Evolutionary conservation across 2,113 vertebrate genomes (phyloP), one percentile per base, ranked within the genome.

Genomic region (Daubentonia madagascariensis): DNA sequence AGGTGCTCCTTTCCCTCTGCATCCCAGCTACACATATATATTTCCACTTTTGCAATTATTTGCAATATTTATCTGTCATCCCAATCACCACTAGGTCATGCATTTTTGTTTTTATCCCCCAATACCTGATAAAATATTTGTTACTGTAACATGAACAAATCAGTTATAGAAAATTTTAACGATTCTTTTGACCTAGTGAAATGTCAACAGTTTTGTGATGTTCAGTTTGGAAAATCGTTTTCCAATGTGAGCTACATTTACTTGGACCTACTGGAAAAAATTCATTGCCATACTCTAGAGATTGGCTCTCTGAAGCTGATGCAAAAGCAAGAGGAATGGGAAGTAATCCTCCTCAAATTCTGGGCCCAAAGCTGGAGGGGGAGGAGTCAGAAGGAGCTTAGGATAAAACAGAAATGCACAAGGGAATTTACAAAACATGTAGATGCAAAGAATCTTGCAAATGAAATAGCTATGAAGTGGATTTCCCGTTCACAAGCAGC

Each of bases 281-380:
- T 25, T 94, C 73, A 61, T 7, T 78, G 86, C 18, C 16, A 76
- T 35, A 40, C n/a, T 16, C 68, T 79, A 59, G 28, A 92, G 54
- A 81, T 57, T 50, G 48, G 79, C 63, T 96, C 70, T 94, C 59
- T 45, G 54, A 95, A 94, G 23, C 3, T 43, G 72, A 78, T n/a
- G 25, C 25, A 90, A 85, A 93, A 89, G 25, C 67, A 96, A 96
- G n/a, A 93, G 52, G 54, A 94, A 94, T 43, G 23, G 78, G n/a
- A 98, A 96, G 52, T 65, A 96, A 78, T 80, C 18, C 70, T 85
- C 87, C 45, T 92, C 37, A 72, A 91, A 59, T 89, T 91, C 94
- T 84, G 54, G 37, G 59, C 45, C 87, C 61, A 96, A 73, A 75
- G 37, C 85, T 96, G 50, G 80, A 85, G 28, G 25, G 63, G 25